Conservation (phyloP, 2,797 vertebrate genomes). For the Triplophysa bombifrons region DNA sequence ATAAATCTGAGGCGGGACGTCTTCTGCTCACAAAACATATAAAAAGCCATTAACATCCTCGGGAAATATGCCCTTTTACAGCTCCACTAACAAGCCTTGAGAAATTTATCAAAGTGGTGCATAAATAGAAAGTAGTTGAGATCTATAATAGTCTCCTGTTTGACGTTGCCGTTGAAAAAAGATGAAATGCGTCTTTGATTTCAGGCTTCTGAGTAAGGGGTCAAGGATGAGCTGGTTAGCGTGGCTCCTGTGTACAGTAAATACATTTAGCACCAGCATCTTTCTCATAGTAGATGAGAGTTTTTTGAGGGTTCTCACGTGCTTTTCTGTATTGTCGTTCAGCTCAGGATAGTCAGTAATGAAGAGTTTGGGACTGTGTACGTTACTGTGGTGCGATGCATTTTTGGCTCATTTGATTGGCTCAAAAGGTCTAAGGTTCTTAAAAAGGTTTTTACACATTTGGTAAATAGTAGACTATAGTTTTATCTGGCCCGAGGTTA, state of each 20-base stretch:
- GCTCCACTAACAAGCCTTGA: conserved; percentile 37
- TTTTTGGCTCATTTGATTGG: too few relatives aligned
- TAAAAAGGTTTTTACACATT: too few relatives aligned
- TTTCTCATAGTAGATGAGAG: background rate
- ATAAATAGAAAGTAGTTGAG: conserved; percentile 11
- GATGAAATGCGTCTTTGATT: conserved; percentile 31
- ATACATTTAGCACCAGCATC: too few relatives aligned
- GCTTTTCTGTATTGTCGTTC: background rate
- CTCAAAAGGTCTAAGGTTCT: too few relatives aligned
- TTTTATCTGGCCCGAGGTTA: too few relatives aligned
- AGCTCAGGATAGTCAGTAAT: too few relatives aligned
- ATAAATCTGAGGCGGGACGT: conserved; percentile 72
- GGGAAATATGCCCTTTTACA: conserved; percentile 49
- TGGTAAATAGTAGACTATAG: too few relatives aligned
- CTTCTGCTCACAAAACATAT: conserved; percentile 69
- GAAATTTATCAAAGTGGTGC: conserved; percentile 33
- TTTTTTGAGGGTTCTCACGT: background rate
- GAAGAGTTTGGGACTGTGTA: too few relatives aligned
- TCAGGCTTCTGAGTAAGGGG: conserved; percentile 65
- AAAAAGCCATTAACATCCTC: conserved; percentile 58
- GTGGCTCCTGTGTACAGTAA: background rate
- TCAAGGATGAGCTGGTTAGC: background rate
- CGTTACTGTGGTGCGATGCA: too few relatives aligned
- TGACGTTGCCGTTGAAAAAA: background rate
- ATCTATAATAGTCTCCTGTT: conserved; percentile 16